Conservation (phyloP, 2,113 vertebrate species). For the Coreoperca whiteheadi region DNA sequence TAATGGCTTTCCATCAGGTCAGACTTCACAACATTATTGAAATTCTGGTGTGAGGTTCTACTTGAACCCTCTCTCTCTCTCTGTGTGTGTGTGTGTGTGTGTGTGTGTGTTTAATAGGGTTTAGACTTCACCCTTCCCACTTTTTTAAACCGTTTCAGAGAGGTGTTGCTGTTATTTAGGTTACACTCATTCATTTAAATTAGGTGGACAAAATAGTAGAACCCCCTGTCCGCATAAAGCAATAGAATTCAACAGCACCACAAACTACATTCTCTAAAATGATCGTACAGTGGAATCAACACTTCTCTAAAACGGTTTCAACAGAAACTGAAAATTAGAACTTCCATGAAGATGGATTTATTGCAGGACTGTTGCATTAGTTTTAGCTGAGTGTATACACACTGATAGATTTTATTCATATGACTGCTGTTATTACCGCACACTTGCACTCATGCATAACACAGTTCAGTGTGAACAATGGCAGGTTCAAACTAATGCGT, state of each 20-base stretch:
- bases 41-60: not conserved
- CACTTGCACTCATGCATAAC: not conserved
- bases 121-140: not conserved
- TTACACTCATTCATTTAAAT: not conserved
- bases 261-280: not conserved
- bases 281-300: not conserved
- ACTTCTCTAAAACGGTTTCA: not conserved
- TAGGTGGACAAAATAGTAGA: not conserved
- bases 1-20: not conserved
- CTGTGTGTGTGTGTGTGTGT: too few species aligned
- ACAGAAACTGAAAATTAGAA: not conserved
- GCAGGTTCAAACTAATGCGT: constrained; percentile 22
- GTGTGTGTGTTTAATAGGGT: too few species aligned
- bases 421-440: not conserved
- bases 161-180: too few species aligned
- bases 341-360: not conserved
- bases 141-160: too few species aligned
- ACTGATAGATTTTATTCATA: not conserved
- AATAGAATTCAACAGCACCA: not conserved
- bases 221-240: not conserved
- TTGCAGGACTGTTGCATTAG: not conserved
- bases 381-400: not conserved
- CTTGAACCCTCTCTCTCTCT: not conserved
- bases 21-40: not conserved
- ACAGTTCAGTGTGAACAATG: not conserved